Conservation (phyloP, 2,888 invertebrate species). For the Osmoderma eremita region DNA sequence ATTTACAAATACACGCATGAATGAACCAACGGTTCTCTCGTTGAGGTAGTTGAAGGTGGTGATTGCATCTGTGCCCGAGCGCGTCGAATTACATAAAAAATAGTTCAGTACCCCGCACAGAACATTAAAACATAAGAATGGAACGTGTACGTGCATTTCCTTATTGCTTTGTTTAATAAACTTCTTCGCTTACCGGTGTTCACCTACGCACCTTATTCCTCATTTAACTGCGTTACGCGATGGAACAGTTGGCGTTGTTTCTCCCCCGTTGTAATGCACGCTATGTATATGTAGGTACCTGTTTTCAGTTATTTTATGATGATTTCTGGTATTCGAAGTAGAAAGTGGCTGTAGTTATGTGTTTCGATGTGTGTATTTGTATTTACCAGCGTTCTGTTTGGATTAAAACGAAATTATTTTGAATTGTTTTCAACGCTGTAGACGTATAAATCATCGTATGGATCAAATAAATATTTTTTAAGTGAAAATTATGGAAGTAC, state of each 20-base stretch:
- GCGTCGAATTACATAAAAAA: conserved; percentile 38
- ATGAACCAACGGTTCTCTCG: conserved; percentile 6
- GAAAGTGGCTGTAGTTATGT: too few species aligned
- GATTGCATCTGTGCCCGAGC: conserved; percentile 17
- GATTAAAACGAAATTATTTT: too few species aligned
- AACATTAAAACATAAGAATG: conserved; percentile 42
- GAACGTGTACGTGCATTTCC: conserved; percentile 41
- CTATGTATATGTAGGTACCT: conserved; percentile 1
- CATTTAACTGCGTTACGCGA: not conserved
- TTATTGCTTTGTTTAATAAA: conserved; percentile 43
- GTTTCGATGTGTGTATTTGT: too few species aligned
- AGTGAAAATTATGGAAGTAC: too few species aligned
- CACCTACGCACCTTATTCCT: conserved; percentile 22
- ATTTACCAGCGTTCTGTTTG: too few species aligned
- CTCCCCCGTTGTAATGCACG: too few species aligned
- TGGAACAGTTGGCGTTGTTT: conserved; percentile 18
- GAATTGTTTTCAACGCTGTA: too few species aligned
- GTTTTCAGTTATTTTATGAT: not conserved
- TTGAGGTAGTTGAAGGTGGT: conserved; percentile 28
- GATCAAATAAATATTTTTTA: too few species aligned
- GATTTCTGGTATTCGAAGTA: not conserved
- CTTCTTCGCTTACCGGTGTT: conserved; percentile 23
- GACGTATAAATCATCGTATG: too few species aligned
- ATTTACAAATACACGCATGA: not conserved
- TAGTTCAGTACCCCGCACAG: conserved; percentile 41